A percentile compares a stretch with the other conserved stretches of the same genome.
Conservation (phyloP, 1,140 invertebrate genomes). For the Drosophila fuyamai region DNA sequence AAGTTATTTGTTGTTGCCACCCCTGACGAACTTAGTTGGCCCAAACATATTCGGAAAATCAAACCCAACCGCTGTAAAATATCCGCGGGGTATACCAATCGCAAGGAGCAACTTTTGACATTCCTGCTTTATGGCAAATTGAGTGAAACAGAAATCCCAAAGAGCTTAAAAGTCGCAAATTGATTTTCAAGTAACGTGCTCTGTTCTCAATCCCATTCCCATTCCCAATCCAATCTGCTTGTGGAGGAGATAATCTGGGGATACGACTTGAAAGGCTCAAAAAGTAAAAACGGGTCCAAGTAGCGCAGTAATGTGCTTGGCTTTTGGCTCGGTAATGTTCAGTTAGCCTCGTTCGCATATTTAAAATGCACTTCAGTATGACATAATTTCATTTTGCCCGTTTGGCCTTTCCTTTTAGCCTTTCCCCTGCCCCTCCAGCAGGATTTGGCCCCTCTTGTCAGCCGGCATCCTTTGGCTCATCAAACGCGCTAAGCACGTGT, state of each 20-base stretch:
- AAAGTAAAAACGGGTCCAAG: slow-evolving; percentile 53
- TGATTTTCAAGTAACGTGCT: slow-evolving; percentile 65
- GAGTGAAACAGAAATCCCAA: slow-evolving; percentile 45
- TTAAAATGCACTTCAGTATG: slow-evolving; percentile 77
- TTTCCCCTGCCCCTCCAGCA: not conserved
- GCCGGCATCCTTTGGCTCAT: slow-evolving; percentile 63
- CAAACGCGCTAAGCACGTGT: slow-evolving; percentile 71
- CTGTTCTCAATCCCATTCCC: slow-evolving; percentile 5
- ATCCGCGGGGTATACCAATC: not conserved
- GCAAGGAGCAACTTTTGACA: slow-evolving; percentile 3
- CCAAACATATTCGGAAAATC: not conserved
- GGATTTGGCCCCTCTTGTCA: slow-evolving; percentile 18
- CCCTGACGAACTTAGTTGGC: slow-evolving; percentile 1
- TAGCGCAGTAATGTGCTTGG: slow-evolving; percentile 44
- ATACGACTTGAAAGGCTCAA: slow-evolving; percentile 21
- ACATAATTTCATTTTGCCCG: slow-evolving; percentile 76
- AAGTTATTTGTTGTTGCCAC: slow-evolving; percentile 20
- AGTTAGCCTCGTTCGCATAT: slow-evolving; percentile 67
- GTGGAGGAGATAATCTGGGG: slow-evolving; percentile 54
- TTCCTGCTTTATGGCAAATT: slow-evolving; percentile 35
- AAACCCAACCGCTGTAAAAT: slow-evolving; percentile 13
- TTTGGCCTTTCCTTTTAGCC: slow-evolving; percentile 47
- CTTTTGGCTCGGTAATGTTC: slow-evolving; percentile 37
- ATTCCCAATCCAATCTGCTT: slow-evolving; percentile 20
- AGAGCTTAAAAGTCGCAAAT: slow-evolving; percentile 58